A percentile compares a stretch with the other conserved stretches of the same genome.
phyloP scores from a whole-genome alignment of 2,888 invertebrate species.

The Xylocampa areola region DNA sequence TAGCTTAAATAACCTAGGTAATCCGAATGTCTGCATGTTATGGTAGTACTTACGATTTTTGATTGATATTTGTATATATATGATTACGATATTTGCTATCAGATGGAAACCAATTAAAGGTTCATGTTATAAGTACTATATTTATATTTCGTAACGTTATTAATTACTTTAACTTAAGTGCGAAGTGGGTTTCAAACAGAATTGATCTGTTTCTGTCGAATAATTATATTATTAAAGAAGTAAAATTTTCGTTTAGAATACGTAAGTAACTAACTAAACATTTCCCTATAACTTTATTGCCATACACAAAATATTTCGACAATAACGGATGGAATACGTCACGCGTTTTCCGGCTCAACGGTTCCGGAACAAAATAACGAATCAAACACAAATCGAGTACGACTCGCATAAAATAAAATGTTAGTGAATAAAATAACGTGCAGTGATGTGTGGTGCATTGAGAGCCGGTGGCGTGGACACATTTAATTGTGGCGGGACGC shows the following conservation, averaged over 20 bases:
- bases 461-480: constrained; percentile 78
- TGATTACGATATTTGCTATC: no score
- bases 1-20: no score
- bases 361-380: constrained; percentile 73
- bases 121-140: no score
- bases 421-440: constrained; percentile 65
- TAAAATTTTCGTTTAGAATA: constrained; percentile 11
- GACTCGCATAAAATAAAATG: constrained; percentile 68
- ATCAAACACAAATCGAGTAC: constrained; percentile 72
- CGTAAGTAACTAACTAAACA: constrained; percentile 28
- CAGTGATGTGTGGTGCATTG: constrained; percentile 77
- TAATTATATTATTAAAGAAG: neutral
- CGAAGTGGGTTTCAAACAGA: neutral
- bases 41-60: no score
- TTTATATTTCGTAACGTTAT: no score
- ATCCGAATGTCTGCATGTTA: no score
- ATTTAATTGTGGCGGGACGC: constrained; percentile 83
- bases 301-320: constrained; percentile 40
- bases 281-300: constrained; percentile 43
- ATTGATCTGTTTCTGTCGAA: neutral
- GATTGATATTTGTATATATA: no score
- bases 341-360: constrained; percentile 68
- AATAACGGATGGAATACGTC: constrained; percentile 57
- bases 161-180: no score
- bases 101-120: no score